Base-by-base conservation (phyloP, 2,797 vertebrate species). In the Eulemur coronatus region DNA sequence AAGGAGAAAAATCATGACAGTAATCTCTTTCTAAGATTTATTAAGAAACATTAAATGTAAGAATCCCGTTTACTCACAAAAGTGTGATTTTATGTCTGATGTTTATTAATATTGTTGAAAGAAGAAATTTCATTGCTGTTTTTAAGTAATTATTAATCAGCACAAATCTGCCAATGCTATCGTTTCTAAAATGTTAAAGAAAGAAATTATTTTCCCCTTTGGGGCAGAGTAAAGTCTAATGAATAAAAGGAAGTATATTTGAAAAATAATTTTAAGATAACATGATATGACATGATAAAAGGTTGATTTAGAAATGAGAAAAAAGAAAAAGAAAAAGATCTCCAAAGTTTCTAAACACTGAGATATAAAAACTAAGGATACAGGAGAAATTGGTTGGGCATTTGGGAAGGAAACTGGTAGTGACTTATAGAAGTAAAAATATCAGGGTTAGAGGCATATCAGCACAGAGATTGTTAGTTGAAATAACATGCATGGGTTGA, bases 191-290 rank as follows among this genome's bases (percentile, higher is more conserved):
- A 76, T 72, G 65, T 30, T 95, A 22, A 86, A 94, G 75, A 81
- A 85, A 92, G 33, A 89, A 81, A 65, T 63, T 63, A 55, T 61
- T 73, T 63, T 92, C 30, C 86, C 18, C 43, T 90, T 88, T 57
- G 43, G 50, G 61, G 30, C 22, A 87, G 6, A 50, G 12, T 92
- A 61, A 90, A 92, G 8, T 30, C 48, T 84, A 88, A 65, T 65
- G 78, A 93, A 73, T 72, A 81, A 89, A 91, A 94, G 35, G n/a
- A 82, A 33, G 12, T 22, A 85, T 17, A 80, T 63, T 30, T 55
- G 35, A 91, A 81, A 96, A 94, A 70, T 84, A 89, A 93, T 85
- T 91, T 96, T 84, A 94, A 96, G 86, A 96, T 55, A 65, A 52
- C 69, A 91, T 28, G 9, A 59, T 69, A 89, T 33, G 12, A 59